phyloP scores from a whole-genome alignment of 1,140 invertebrate genomes.

The Drosophila micromelanica region DNA sequence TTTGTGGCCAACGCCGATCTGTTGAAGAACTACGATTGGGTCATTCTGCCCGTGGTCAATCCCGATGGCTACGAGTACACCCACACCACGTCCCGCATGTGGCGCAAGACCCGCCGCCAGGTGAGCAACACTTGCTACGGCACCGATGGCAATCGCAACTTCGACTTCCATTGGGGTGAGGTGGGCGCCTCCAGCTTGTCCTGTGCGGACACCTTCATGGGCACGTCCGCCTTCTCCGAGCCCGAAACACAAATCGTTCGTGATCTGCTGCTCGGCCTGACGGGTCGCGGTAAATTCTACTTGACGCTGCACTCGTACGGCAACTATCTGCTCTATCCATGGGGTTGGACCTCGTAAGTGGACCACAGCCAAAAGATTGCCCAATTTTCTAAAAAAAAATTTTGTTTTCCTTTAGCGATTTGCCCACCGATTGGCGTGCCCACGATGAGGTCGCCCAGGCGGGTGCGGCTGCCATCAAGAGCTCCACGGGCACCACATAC shows the following conservation, averaged over 20 bases:
- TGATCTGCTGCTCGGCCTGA: slow-evolving; percentile 84
- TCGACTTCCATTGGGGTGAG: slow-evolving; percentile 88
- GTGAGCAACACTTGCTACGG: slow-evolving; percentile 85
- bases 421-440: slow-evolving; percentile 75
- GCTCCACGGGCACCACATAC: slow-evolving; percentile 85
- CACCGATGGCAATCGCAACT: slow-evolving; percentile 89
- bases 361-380: slow-evolving; percentile 46
- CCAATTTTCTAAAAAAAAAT: no score
- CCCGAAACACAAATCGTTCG: slow-evolving; percentile 86
- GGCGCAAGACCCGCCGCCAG: slow-evolving; percentile 85
- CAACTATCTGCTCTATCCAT: slow-evolving; percentile 89
- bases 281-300: slow-evolving; percentile 87
- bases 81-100: slow-evolving; percentile 84
- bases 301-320: slow-evolving; percentile 90
- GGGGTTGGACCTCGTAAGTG: slow-evolving; percentile 87
- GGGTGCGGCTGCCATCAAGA: slow-evolving; percentile 84
- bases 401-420: slow-evolving; percentile 22
- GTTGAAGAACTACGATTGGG: slow-evolving; percentile 86
- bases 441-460: slow-evolving; percentile 84
- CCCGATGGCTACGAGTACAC: slow-evolving; percentile 85
- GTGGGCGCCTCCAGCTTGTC: slow-evolving; percentile 87
- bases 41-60: slow-evolving; percentile 86
- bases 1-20: slow-evolving; percentile 84
- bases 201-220: slow-evolving; percentile 89
- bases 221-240: slow-evolving; percentile 88